Base-by-base conservation (phyloP, 2,797 vertebrate genomes). In the Telmatherina bonti region DNA sequence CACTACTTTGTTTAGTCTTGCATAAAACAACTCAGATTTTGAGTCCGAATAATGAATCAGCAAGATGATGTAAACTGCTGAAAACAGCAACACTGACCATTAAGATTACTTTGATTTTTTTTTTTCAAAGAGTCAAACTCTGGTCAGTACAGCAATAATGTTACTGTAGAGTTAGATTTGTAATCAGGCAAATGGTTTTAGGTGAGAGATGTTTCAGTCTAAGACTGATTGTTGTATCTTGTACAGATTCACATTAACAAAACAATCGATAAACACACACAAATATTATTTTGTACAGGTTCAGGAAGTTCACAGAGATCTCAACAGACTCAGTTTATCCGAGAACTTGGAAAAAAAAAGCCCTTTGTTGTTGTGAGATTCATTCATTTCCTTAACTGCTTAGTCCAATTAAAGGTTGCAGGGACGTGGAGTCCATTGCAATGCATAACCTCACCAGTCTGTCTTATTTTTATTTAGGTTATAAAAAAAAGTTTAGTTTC, bases 41-140 rank as follows among this genome's bases (percentile, higher is more conserved):
- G 20, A 65, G 30, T 74, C 49, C 47, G 18, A 72, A 47, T 61
- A 11, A 55, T 51, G n/a, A 71, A 72, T 71, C 52, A 67, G 15
- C 24, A 24, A 4, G 43, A 70, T 29, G 9, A 7, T 5, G 31
- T 16, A 20, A 35, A 30, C 31, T 63, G 26, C 35, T 64, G 30
- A 54, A 16, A 41, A 56, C 11, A 63, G 31, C 24, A 8, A 53
- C 35, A 11, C 36, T 27, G 8, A 52, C 26, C 7, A 7, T 13
- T 11, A 31, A 6, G 6, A 53, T 26, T 65, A 12, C 8, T 16
- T 16, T 26, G 24, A 59, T 61, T 74, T 31, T 35, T 31, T 43
- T 45, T 38, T 12, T 36, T 36, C 16, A n/a, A 45, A n/a, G n/a
- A n/a, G n/a, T n/a, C 18, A 45, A 45, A 18, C 62, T 55, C 55